phyloP scores from a whole-genome alignment of 2,888 invertebrate genomes.

The Julus scandinavius region DNA sequence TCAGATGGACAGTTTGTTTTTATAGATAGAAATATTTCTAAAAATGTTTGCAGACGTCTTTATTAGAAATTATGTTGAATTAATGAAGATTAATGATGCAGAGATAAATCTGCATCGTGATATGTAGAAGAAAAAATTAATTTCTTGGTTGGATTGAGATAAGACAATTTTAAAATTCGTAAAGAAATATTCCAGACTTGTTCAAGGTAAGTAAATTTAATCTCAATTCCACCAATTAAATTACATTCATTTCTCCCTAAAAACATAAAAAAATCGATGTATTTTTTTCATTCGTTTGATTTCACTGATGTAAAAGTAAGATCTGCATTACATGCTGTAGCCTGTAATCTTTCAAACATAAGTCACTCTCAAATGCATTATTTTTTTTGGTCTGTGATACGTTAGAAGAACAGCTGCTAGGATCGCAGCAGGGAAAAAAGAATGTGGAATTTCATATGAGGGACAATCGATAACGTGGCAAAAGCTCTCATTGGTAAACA shows the following conservation, averaged over 20 bases:
- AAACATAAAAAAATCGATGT: neutral
- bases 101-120: no score
- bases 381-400: conserved; percentile 21
- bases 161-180: neutral
- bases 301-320: neutral
- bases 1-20: no score
- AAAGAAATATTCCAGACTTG: neutral
- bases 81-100: no score
- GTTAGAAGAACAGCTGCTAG: neutral
- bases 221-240: neutral
- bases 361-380: conserved; percentile 41
- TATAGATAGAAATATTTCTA: no score
- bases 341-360: conserved; percentile 30
- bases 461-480: conserved; percentile 10
- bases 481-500: conserved; percentile 30
- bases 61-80: no score
- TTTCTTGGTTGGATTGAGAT: neutral
- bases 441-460: neutral
- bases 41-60: no score
- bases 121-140: neutral
- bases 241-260: neutral
- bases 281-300: neutral
- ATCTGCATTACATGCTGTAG: neutral
- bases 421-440: conserved; percentile 16
- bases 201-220: neutral